Evolutionary conservation across 1,140 invertebrate genomes (phyloP).

Genomic region (Coptotermes formosanus): DNA sequence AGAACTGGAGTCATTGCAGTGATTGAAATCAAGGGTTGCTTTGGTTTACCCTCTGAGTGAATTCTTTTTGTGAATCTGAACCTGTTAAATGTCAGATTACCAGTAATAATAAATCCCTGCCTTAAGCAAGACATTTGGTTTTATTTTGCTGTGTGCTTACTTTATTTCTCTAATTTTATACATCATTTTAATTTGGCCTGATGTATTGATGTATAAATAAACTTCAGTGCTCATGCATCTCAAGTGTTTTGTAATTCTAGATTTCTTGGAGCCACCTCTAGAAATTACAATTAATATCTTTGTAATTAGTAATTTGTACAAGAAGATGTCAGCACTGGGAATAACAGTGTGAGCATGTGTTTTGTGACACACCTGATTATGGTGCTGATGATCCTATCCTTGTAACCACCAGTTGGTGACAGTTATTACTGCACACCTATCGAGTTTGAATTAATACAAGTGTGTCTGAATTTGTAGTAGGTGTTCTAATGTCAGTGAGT

Average conservation of each 20-base stretch:
- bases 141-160: not conserved
- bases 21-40: not conserved
- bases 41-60: not conserved
- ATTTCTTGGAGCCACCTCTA: not conserved
- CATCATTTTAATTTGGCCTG: not conserved
- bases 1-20: not conserved
- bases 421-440: no score
- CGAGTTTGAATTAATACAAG: no score
- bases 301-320: no score
- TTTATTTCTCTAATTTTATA: not conserved
- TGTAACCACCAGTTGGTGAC: no score
- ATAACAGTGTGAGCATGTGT: no score
- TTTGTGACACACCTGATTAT: no score
- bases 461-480: no score
- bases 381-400: no score
- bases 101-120: not conserved
- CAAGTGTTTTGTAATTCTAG: no score
- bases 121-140: not conserved
- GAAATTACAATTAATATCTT: no score
- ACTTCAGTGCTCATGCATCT: not conserved
- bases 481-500: no score
- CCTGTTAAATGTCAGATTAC: not conserved
- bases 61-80: not conserved
- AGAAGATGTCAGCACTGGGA: no score
- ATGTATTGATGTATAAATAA: slow-evolving; percentile 14